A percentile compares a stretch with the other conserved stretches of the same genome.
phyloP scores from a whole-genome alignment of 2,113 vertebrate species.

The Rhinolophus ferrumequinum region DNA sequence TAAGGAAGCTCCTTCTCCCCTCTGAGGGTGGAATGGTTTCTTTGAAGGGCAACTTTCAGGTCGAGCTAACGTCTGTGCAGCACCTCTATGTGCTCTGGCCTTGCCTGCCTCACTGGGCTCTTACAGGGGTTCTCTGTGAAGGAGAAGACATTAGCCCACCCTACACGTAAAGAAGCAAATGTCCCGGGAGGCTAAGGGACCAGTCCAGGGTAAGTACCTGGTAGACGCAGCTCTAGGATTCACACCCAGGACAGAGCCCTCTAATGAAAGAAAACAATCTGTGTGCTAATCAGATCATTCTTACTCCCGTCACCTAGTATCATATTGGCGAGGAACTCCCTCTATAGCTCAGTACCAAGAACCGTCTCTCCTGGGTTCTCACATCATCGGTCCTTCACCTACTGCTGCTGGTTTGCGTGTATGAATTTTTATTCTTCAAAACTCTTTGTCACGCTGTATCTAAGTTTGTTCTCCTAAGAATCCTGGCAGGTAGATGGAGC shows the following conservation, averaged over 20 bases:
- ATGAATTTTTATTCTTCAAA: neutral
- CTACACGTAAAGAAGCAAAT: neutral
- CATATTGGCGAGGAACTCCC: neutral
- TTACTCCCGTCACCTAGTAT: neutral
- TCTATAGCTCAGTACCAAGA: neutral
- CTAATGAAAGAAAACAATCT: too few relatives aligned
- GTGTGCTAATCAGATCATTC: rapidly evolving
- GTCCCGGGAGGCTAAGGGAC: neutral
- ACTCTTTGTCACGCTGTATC: neutral
- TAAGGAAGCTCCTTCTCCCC: neutral
- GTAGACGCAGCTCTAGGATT: neutral
- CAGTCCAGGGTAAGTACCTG: neutral
- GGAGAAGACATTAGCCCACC: neutral
- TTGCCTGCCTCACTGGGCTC: neutral
- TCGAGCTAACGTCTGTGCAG: neutral
- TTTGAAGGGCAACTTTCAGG: neutral
- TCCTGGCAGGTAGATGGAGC: neutral
- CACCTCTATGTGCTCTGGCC: neutral
- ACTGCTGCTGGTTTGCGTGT: rapidly evolving
- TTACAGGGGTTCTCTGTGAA: neutral
- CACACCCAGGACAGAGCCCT: neutral
- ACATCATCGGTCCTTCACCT: rapidly evolving
- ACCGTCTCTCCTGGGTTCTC: neutral
- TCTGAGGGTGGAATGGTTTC: neutral
- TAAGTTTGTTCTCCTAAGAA: neutral